Evolutionary conservation across 1,140 invertebrate genomes (phyloP).

Genomic region (Microplitis demolitor): DNA sequence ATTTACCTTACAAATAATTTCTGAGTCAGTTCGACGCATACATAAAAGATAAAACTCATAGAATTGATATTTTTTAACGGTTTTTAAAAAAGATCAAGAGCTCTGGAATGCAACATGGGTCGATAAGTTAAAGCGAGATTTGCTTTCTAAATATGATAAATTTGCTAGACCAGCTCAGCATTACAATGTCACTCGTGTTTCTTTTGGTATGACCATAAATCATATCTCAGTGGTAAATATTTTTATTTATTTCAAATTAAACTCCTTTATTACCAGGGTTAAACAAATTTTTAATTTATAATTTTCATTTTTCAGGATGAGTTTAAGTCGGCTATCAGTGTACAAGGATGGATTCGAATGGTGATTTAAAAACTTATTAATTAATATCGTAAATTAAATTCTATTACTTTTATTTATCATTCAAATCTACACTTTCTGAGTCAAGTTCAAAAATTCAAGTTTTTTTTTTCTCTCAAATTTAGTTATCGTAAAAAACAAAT

Average conservation of each 20-base stretch:
- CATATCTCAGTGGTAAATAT: constrained; percentile 61
- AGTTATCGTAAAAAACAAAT: too few species aligned
- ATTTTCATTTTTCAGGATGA: constrained; percentile 59
- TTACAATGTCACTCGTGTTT: constrained; percentile 62
- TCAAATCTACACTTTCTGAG: too few species aligned
- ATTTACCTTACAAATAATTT: too few species aligned
- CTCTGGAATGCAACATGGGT: constrained; percentile 66
- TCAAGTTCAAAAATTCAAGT: too few species aligned
- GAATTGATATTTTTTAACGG: not conserved
- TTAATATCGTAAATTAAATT: too few species aligned
- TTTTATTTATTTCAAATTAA: constrained; percentile 38
- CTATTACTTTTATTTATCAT: too few species aligned
- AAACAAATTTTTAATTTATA: not conserved
- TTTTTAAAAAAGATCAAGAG: constrained; percentile 30
- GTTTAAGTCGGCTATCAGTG: constrained; percentile 62
- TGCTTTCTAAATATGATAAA: constrained; percentile 69
- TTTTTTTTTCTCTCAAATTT: too few species aligned
- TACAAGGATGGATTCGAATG: constrained; percentile 65
- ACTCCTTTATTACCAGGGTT: constrained; percentile 55
- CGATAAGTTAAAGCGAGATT: constrained; percentile 65
- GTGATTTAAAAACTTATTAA: constrained; percentile 47
- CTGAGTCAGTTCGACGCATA: too few species aligned
- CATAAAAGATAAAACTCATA: not conserved
- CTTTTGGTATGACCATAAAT: constrained; percentile 62
- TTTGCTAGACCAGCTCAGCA: constrained; percentile 66